These are phyloP conservation scores for Pseudeuparius sepicola DNA, from an alignment of 2,888 invertebrate species.

Conservation along the genomic window DNA sequence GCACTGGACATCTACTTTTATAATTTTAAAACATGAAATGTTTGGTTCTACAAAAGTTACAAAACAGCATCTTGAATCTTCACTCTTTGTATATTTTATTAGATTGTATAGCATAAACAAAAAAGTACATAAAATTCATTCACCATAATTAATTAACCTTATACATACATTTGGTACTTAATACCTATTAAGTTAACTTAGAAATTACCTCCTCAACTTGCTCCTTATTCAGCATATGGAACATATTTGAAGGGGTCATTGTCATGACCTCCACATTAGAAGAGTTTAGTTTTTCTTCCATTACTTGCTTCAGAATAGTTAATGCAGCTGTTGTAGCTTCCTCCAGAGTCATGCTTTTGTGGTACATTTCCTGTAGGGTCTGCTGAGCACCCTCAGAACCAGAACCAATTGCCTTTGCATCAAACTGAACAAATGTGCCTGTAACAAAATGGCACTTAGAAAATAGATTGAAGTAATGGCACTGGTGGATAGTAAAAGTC, in stretches of 20 bases:
- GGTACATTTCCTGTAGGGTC: constrained; percentile 64
- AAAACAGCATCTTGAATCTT: no score
- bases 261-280: constrained; percentile 97
- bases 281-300: constrained; percentile 97
- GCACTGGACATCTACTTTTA: no score
- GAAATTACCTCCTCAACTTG: constrained; percentile 84
- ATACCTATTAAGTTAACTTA: constrained; percentile 27
- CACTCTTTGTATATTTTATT: no score
- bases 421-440: constrained; percentile 95
- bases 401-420: constrained; percentile 98
- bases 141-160: no score
- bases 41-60: no score
- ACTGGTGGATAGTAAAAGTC: no score
- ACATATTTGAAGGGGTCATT: constrained; percentile 73
- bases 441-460: no score
- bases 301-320: constrained; percentile 95
- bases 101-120: no score
- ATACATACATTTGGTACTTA: no score
- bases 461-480: no score
- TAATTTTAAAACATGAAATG: no score
- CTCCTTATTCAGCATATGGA: constrained; percentile 83
- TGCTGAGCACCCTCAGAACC: constrained; percentile 99
- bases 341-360: constrained; percentile 82
- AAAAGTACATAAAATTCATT: no score
- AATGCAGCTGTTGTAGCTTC: constrained; percentile 88